Evolutionary conservation across 2,888 invertebrate genomes (phyloP).

Genomic region (Homarus gammarus): DNA sequence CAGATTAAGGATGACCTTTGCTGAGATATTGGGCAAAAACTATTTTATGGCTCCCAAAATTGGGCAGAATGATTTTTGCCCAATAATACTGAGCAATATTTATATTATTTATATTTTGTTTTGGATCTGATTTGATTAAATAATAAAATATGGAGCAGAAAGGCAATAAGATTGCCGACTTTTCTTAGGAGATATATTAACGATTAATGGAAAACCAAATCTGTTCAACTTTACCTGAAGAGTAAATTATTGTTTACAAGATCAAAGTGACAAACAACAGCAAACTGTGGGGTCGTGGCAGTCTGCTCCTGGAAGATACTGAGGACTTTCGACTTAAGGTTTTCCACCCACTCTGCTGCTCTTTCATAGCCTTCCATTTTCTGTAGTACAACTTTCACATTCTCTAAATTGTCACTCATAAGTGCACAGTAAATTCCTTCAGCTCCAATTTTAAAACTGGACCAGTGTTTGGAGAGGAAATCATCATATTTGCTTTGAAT

Average conservation of each 20-base stretch:
- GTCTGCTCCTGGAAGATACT: not conserved
- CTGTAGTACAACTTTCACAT: not conserved
- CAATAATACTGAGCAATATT: no score
- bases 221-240: not conserved
- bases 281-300: not conserved
- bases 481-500: constrained; percentile 1
- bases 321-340: not conserved
- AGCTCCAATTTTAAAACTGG: not conserved
- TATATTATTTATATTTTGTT: no score
- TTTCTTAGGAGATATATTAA: no score
- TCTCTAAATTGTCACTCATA: not conserved
- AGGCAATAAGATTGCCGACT: no score
- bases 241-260: not conserved
- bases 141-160: no score
- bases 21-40: no score
- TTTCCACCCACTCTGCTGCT: not conserved
- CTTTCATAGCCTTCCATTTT: not conserved
- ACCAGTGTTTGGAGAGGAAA: not conserved
- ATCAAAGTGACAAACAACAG: not conserved
- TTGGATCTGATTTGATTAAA: no score
- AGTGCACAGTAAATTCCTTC: not conserved
- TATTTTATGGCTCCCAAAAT: no score
- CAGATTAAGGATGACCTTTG: no score
- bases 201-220: no score
- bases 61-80: no score